Evolutionary conservation across 2,113 vertebrate species (phyloP).

Genomic region (Chaetops frenatus): DNA sequence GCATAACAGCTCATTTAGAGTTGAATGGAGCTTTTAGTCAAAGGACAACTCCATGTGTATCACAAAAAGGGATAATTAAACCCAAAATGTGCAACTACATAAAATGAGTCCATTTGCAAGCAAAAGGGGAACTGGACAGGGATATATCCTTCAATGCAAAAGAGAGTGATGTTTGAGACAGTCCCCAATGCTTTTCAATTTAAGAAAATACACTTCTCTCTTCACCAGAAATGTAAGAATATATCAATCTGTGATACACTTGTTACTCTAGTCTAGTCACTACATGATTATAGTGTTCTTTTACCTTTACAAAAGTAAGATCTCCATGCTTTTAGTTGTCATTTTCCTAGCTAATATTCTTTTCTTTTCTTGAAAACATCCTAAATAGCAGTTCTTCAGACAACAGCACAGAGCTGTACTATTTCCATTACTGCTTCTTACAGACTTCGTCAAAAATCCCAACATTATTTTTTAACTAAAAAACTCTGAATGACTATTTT

Average conservation of each 20-base stretch:
- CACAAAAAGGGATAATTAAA: neutral
- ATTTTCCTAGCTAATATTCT: neutral
- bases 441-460: neutral
- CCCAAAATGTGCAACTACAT: neutral
- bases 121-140: neutral
- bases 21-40: neutral
- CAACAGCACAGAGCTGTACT: neutral
- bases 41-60: neutral
- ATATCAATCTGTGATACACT: neutral
- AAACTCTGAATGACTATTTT: neutral
- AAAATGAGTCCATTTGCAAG: neutral
- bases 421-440: neutral
- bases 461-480: neutral
- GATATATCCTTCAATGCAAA: neutral
- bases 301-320: neutral
- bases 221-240: neutral
- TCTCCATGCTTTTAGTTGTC: neutral
- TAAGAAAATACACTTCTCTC: neutral
- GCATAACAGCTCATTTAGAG: neutral
- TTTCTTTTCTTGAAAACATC: neutral
- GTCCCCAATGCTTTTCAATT: neutral
- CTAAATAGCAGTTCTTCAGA: neutral
- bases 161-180: neutral
- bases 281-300: fast-evolving
- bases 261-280: neutral